Evolutionary conservation across 2,797 vertebrate species (phyloP), one percentile per base, ranked within the genome.

Genomic region (Heliangelus exortis): DNA sequence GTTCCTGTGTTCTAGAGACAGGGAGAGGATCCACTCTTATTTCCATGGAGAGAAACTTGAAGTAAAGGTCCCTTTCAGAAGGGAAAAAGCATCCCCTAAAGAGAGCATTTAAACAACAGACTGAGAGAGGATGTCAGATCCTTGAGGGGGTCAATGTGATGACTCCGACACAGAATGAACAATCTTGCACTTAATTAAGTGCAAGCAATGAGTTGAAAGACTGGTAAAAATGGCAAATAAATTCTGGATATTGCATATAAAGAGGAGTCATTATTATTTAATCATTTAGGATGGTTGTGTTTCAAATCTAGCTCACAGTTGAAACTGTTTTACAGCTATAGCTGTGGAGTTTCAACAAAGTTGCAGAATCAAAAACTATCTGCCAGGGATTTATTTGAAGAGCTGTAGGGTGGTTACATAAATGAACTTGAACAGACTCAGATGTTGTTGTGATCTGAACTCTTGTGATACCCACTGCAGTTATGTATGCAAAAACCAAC

Each of bases 191-290:
- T 78, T 89, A 81, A 93, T 92, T 94, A 87, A 90, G 95, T 81
- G 85, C 48, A 81, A 92, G 84, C 84, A 87, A 91, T 69, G 94
- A 95, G 84, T 94, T 94, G 87, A 78, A 89, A 63, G 62, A 78
- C 73, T 72, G 67, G 91, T 90, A 90, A 92, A 94, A 95, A 94
- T 78, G 87, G 87, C 92, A 95, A 96, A 96, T 93, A 96, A 96
- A 96, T 89, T 91, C 68, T 92, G 76, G 90, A 92, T 95, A 94
- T 67, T 90, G 89, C 83, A 88, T 92, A 91, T 91, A 91, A 95
- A 92, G 76, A 92, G 79, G 76, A 94, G 92, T 91, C 1, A 4
- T 73, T 91, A 91, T 78, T 94, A 94, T 92, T 95, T 96, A 94
- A 96, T 89, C 87, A 92, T 93, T 92, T 85, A 89, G 89, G 55